Base-by-base conservation (phyloP, 2,888 invertebrate genomes). In the Lordiphosa fenestrarum region DNA sequence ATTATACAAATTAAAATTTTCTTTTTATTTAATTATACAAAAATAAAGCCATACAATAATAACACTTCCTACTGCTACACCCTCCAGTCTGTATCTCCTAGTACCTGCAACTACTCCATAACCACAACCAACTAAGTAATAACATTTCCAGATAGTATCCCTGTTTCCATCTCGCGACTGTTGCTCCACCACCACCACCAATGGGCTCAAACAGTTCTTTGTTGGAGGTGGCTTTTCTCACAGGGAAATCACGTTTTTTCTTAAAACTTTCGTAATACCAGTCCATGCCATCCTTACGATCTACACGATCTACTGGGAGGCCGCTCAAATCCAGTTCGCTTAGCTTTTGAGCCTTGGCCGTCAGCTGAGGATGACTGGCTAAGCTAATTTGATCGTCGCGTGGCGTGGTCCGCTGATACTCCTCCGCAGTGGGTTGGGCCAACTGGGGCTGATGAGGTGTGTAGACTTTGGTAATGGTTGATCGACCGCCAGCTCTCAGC, bases 191-290 rank as follows among this genome's bases (percentile, higher is more conserved):
- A n/a, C n/a, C n/a, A n/a, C n/a, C n/a, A 2, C 41, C 54, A 33
- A 7, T 35, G n/a, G 62, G 62, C 3, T 61, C 62, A 6, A 36
- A 46, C 36, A 48, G 46, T 10, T 64, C 64, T 12, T 77, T 67
- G 30, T 72, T 71, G 38, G 70, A 64, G 23, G 25, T 25, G 12
- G 64, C 46, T 38, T 73, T 53, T 9, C 65, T 42, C 10, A 64
- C 59, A 3, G 66, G 66, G 12, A 78, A 80, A 1, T 75, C 80
- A 0, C 82, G 73, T 13, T 82, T 84, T 58, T 86, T 87, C 37
- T 86, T 87, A 85, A 96, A 96, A 88, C 95, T 95, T 69, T 94
- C 94, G 87, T 94, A 96, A 88, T 96, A 96, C 96, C 96, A 96
- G 73, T 93, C 94, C 90, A 93, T 94, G 47, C 92, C 89, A 67